Conservation (phyloP, 2,113 vertebrate genomes). For the Alethe castanea region DNA sequence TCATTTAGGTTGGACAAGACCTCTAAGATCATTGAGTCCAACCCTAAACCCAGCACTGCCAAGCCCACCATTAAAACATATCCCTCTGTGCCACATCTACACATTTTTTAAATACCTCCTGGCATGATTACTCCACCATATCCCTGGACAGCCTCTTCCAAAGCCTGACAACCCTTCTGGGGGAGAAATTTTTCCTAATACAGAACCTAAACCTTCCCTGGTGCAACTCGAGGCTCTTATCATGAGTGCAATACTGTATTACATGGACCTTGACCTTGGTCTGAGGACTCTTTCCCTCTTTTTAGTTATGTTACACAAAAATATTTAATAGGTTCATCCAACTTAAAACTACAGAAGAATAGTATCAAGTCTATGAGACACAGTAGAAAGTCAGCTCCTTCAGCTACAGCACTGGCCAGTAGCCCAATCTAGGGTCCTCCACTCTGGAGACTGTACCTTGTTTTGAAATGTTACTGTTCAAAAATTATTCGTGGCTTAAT, state of each 20-base stretch:
- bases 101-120: background rate
- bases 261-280: background rate
- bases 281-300: background rate
- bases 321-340: background rate
- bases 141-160: background rate
- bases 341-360: background rate
- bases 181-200: background rate
- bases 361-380: background rate
- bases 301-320: background rate
- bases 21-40: background rate
- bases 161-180: background rate
- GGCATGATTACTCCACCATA: background rate
- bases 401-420: background rate
- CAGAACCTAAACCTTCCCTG: background rate
- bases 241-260: background rate
- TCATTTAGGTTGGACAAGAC: background rate
- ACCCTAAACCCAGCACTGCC: background rate
- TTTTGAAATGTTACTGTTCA: background rate
- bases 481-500: background rate
- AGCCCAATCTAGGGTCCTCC: background rate
- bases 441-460: background rate
- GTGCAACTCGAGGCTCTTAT: accelerated
- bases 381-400: background rate
- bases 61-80: background rate
- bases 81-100: background rate